Evolutionary conservation across 2,113 vertebrate species (phyloP), one percentile per base, ranked within the genome.

Genomic region (Pachycephala philippinensis): DNA sequence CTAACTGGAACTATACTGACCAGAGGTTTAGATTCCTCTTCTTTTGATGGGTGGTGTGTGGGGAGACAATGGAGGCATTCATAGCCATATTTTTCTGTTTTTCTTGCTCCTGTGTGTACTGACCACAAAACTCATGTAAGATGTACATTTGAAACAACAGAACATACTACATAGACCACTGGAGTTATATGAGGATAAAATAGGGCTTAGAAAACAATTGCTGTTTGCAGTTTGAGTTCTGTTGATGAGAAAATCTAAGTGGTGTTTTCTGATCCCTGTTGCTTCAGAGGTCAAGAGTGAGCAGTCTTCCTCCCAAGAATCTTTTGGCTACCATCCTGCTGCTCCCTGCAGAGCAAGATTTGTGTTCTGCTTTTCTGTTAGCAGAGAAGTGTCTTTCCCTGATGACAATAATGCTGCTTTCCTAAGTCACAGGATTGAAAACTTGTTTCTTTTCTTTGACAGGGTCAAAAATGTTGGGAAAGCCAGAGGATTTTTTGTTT

Each of bases 101-200:
- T 60, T 84, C 60, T 66, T 82, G 6, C 10, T 78, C 15, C 44
- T 42, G 11, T 33, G 3, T 44, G 20, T 65, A n/a, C 15, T 44
- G 30, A 45, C 18, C 31, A 42, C 26, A 35, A 26, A 72, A 30
- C 24, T 24, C 5, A 15, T 14, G 8, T 23, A n/a, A 54, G 15
- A 56, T 10, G 24, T 14, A 45, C n/a, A 8, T 59, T 64, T 68
- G n/a, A 89, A 75, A 71, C 8, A 56, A 31, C 11, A 37, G 26
- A 26, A 64, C n/a, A 28, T 8, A 7, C 8, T 52, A 4, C 1
- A 5, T 2, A 49, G 21, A 21, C 13, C 7, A 30, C 27, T 33
- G n/a, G 13, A 83, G 27, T 49, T 57, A 28, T 2, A 35, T 0
- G 1, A 71, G 39, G 24, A n/a, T 24, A 63, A 78, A 64, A 52